Percentiles rank a stretch among this genome's conserved stretches.
phyloP scores from a whole-genome alignment of 2,888 invertebrate genomes.

The Yponomeuta cagnagella region DNA sequence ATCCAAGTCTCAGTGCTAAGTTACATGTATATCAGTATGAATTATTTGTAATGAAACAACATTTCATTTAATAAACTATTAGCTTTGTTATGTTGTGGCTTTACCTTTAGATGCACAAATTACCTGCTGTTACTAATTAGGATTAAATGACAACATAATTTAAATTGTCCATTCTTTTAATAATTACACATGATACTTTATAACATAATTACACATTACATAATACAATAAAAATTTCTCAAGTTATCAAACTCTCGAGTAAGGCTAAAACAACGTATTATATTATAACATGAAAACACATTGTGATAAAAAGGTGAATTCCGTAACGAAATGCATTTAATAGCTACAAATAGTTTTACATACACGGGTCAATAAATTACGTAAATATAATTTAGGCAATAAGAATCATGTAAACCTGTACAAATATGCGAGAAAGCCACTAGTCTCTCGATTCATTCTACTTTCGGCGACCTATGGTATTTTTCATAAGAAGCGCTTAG shows the following conservation, averaged over 20 bases:
- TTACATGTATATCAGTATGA: too few species aligned
- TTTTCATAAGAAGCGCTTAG: neutral
- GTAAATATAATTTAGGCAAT: conserved; percentile 69
- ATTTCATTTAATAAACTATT: neutral
- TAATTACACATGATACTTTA: conserved; percentile 75
- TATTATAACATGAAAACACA: conserved; percentile 53
- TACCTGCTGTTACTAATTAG: neutral
- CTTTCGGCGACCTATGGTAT: neutral
- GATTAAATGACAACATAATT: conserved; percentile 2
- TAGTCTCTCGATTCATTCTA: conserved; percentile 13
- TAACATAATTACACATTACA: conserved; percentile 75
- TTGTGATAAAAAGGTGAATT: conserved; percentile 55
- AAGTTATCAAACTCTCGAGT: conserved; percentile 67
- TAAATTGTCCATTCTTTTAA: conserved; percentile 71
- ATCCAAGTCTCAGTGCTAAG: neutral
- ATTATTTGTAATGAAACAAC: neutral
- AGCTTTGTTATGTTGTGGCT: neutral
- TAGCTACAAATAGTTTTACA: conserved; percentile 54
- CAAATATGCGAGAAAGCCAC: conserved; percentile 28
- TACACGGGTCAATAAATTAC: conserved; percentile 70
- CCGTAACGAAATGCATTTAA: conserved; percentile 67
- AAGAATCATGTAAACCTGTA: conserved; percentile 56
- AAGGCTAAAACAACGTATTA: conserved; percentile 58
- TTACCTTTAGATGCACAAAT: neutral
- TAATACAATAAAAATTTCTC: conserved; percentile 72